Base-by-base conservation (phyloP, 1,140 invertebrate species). In the Penaeus chinensis region DNA sequence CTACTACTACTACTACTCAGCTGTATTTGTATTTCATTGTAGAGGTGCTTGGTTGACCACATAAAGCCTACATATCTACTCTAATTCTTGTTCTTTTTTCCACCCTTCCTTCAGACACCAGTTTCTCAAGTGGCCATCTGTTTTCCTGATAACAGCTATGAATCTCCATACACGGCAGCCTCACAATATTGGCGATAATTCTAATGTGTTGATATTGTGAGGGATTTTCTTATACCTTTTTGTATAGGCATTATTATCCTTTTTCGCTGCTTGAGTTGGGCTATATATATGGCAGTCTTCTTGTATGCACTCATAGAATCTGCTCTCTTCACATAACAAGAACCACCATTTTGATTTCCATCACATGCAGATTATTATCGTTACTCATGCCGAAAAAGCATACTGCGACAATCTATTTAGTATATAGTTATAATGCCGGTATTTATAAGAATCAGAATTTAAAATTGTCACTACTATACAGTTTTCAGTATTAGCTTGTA, bases 1-100 rank as follows among this genome's bases (percentile, higher is more conserved):
- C 86, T 82, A 82, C 74, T 82, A 82, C 79, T 87, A 87, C 86
- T 82, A 87, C 86, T 87, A 87, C 79, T 83, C 66, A 82, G 86
- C 86, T 87, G 86, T 87, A 87, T 87, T 87, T 87, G 86, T 87
- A 87, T 87, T 87, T 87, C 86, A 87, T 87, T 87, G 86, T 87
- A 87, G 86, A 87, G 86, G 86, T 87, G 86, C 86, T 87, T 87
- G 86, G 86, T 87, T 87, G 86, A 87, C 86, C 80, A 87, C 86
- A 87, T 87, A 87, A 87, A 87, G 86, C 86, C 86, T 87, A 87
- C 86, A 87, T 87, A 87, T 87, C 86, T 87, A 87, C 86, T 87
- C 86, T 87, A 78, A 87, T 87, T 87, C 86, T 87, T 87, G 86
- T 87, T 87, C 86, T 87, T 87, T 87, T 87, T 86, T 83, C 80